Evolutionary conservation across 2,888 invertebrate genomes (phyloP), one percentile per base, ranked within the genome.

Genomic region (Hirtodrosophila trivittata): DNA sequence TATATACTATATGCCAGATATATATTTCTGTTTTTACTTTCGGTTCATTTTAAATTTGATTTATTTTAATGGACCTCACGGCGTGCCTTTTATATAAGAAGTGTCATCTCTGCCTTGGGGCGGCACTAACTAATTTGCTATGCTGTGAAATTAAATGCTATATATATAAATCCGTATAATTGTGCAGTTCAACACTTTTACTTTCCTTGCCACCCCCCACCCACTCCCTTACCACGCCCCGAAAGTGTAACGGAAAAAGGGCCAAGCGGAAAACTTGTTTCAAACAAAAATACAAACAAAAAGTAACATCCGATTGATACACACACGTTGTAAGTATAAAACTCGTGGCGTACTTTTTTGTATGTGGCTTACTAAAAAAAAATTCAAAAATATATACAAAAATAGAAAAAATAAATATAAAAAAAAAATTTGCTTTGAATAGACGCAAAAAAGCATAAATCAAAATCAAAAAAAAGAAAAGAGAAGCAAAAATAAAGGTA

Each of bases 171-270:
- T 50, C 58, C 66, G 70, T 74, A 66, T 64, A 82, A 85, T 85
- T 82, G 82, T 58, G 43, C 63, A 64, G 59, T 57, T 67, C 66
- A 82, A 75, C 78, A 78, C 78, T 85, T 82, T 78, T 85, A 85
- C 86, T 85, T 78, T 82, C 1, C 45, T 32, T 7, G 12, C 5
- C 14, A 30, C 7, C 9, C 45, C 9, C 14, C 39, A 37, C 28
- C 18, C 10, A 21, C 18, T 8, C 30, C 1, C 51, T 33, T 7
- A 10, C 7, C 14, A 32, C 6, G 39, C 9, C 49, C 10, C 28
- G 9, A 7, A 25, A 43, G 49, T 12, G 43, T 39, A 33, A 21
- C 16, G 52, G n/a, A 45, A 51, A 66, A 60, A 59, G 66, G 51
- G 58, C 75, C 51, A 10, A n/a, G 30, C 52, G 33, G 39, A 10